These are phyloP conservation scores for Lagopus leucura DNA, from an alignment of 2,113 vertebrate genomes.

Conservation along the genomic window DNA sequence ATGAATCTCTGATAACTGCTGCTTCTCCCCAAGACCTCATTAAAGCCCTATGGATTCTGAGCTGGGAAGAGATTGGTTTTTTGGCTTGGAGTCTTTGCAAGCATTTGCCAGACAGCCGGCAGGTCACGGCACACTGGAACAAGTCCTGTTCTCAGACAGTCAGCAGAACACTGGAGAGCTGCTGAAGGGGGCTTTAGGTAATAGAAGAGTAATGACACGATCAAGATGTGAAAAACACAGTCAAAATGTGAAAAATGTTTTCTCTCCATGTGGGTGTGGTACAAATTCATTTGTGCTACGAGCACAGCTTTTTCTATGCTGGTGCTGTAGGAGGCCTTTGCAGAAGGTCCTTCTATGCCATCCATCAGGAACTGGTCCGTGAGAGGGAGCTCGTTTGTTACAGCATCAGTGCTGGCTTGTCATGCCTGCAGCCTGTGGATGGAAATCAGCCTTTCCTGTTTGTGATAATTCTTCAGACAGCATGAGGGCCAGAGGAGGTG, in stretches of 20 bases:
- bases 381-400: not conserved
- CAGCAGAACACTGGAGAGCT: not conserved
- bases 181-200: not conserved
- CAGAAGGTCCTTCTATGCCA: not conserved
- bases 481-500: not conserved
- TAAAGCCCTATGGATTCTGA: constrained; percentile 8
- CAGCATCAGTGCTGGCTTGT: not conserved
- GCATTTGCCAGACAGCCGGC: not conserved
- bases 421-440: not conserved
- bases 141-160: not conserved
- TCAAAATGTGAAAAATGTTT: not conserved
- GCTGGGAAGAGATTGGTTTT: not conserved
- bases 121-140: not conserved
- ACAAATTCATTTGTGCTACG: not conserved
- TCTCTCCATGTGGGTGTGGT: not conserved
- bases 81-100: not conserved
- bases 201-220: not conserved
- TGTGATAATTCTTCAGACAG: not conserved
- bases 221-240: not conserved
- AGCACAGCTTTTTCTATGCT: not conserved
- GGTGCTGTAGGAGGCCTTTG: not conserved
- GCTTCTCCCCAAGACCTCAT: constrained; percentile 23
- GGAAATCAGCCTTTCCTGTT: not conserved
- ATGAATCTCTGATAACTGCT: constrained; percentile 21
- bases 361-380: not conserved